phyloP scores from a whole-genome alignment of 2,888 invertebrate genomes.

The Ennomos quercinarius region DNA sequence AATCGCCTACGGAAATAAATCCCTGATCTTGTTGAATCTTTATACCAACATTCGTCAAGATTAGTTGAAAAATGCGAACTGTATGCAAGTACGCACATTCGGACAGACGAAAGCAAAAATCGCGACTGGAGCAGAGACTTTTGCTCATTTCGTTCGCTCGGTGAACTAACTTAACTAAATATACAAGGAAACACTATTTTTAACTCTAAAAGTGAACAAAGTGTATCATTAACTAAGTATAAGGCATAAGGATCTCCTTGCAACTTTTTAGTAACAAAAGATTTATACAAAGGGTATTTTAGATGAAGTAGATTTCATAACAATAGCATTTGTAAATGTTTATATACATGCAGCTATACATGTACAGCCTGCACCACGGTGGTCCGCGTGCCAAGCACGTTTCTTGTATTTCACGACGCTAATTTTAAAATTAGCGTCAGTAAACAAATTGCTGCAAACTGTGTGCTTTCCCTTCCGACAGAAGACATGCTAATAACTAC shows the following conservation, averaged over 20 bases:
- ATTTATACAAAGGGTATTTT: constrained; percentile 25
- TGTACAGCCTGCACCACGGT: constrained; percentile 64
- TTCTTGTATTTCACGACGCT: constrained; percentile 80
- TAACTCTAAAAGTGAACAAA: no score
- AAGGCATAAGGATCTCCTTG: neutral
- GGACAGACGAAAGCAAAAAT: no score
- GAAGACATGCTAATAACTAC: constrained; percentile 56
- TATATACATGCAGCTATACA: constrained; percentile 40
- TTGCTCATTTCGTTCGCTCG: no score
- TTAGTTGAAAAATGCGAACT: no score
- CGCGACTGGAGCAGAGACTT: no score
- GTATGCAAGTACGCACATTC: no score
- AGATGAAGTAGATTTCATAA: constrained; percentile 34
- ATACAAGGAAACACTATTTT: no score
- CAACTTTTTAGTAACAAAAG: constrained; percentile 25
- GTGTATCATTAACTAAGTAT: neutral
- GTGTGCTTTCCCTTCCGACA: constrained; percentile 62
- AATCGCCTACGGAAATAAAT: no score
- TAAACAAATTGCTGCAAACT: constrained; percentile 75
- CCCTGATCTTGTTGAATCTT: no score
- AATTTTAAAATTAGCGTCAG: constrained; percentile 82
- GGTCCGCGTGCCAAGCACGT: constrained; percentile 76
- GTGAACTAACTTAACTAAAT: no score
- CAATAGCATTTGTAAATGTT: constrained; percentile 37
- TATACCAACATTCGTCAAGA: no score